Percentiles rank a stretch among this genome's conserved stretches.
Evolutionary conservation across 2,113 vertebrate genomes (phyloP).

Genomic region (Pelecanoides urinatrix): DNA sequence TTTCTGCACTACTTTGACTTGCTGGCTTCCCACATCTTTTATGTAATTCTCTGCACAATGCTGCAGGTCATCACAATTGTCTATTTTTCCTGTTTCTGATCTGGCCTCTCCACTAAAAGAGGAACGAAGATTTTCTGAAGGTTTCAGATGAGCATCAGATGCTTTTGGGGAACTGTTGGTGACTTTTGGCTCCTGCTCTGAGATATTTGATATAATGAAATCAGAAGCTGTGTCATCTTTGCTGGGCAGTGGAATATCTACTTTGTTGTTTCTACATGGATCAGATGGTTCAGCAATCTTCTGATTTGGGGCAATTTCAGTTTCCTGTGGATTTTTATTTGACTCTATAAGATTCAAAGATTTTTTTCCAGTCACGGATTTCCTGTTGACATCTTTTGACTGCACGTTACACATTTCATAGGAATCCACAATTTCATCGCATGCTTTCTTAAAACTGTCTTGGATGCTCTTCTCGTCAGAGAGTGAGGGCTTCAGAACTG

Average conservation of each 20-base stretch:
- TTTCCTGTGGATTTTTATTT: conserved; percentile 6
- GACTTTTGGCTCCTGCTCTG: conserved; percentile 20
- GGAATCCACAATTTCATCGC: conserved; percentile 65
- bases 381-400: conserved; percentile 84
- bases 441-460: conserved; percentile 47
- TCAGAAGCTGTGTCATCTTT: conserved; percentile 11
- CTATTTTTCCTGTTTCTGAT: conserved; percentile 15
- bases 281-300: background rate
- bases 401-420: conserved; percentile 74
- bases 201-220: background rate
- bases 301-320: background rate
- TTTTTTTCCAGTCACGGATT: background rate
- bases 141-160: background rate
- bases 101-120: background rate
- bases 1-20: background rate
- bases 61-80: background rate
- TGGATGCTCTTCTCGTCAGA: background rate
- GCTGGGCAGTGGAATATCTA: background rate
- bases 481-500: conserved; percentile 25
- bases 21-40: conserved; percentile 4
- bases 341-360: background rate
- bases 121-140: background rate
- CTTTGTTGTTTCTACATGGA: background rate
- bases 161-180: background rate
- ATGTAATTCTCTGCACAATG: background rate